These are phyloP conservation scores for Rhorus exstirpatorius DNA, from an alignment of 2,888 invertebrate genomes.

Conservation along the genomic window DNA sequence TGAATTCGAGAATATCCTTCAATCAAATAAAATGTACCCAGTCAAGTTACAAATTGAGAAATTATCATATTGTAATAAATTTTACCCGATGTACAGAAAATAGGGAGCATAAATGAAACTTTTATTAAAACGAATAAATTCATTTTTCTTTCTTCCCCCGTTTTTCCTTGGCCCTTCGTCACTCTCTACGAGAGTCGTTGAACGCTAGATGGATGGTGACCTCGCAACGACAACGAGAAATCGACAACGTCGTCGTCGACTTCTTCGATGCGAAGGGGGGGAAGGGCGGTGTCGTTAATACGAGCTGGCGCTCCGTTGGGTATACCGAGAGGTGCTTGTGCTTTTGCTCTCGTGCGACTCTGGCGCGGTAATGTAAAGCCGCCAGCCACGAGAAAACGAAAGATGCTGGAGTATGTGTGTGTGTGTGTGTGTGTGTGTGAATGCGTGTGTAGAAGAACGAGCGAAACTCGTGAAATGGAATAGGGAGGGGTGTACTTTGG, in stretches of 20 bases:
- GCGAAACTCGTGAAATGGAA: conserved; percentile 28
- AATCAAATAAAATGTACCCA: not conserved
- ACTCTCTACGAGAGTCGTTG: conserved; percentile 41
- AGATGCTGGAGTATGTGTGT: not conserved
- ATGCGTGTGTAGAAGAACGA: conserved; percentile 21
- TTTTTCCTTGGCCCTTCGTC: conserved; percentile 13
- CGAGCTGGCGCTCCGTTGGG: conserved; percentile 48
- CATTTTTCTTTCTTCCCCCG: conserved; percentile 13
- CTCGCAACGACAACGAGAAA: conserved; percentile 29
- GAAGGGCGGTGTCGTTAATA: conserved; percentile 56
- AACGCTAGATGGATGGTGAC: conserved; percentile 26
- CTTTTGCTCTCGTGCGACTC: conserved; percentile 56
- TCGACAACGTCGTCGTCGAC: conserved; percentile 29
- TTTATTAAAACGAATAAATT: conserved; percentile 8
- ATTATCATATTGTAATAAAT: conserved; percentile 9
- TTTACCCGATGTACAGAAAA: not conserved
- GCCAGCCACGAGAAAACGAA: conserved; percentile 37
- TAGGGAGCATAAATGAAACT: not conserved
- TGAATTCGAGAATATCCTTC: too few species aligned
- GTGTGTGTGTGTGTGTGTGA: conserved; percentile 18
- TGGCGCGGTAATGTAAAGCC: conserved; percentile 45
- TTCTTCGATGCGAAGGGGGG: conserved; percentile 29
- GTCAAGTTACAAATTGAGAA: not conserved
- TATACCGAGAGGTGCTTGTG: conserved; percentile 43
- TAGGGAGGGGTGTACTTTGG: conserved; percentile 18